phyloP scores from a whole-genome alignment of 2,888 invertebrate genomes.

The Pammene fasciana region DNA sequence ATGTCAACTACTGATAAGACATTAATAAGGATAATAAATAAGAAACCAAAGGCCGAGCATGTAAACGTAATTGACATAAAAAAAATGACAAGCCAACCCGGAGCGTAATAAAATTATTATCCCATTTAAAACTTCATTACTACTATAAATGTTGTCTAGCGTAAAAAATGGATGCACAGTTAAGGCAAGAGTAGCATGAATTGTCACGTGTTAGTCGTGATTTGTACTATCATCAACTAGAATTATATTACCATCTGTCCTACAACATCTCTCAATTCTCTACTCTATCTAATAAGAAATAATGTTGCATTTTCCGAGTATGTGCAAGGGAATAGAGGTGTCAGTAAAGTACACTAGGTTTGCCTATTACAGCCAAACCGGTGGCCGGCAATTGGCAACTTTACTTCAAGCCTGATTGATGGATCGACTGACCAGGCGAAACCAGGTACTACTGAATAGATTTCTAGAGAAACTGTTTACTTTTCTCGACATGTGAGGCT shows the following conservation, averaged over 20 bases:
- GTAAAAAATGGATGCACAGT: constrained; percentile 51
- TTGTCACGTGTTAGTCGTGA: constrained; percentile 66
- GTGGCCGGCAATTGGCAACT: constrained; percentile 64
- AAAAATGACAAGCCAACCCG: constrained; percentile 31
- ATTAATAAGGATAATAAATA: constrained; percentile 8
- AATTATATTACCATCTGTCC: constrained; percentile 58
- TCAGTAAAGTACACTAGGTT: constrained; percentile 49
- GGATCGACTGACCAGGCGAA: constrained; percentile 64
- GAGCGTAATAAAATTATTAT: constrained; percentile 33
- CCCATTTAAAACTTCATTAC: constrained; percentile 35
- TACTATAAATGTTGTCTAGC: constrained; percentile 46
- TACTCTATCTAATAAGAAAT: constrained; percentile 46
- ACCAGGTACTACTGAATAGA: constrained; percentile 65
- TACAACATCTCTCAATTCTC: constrained; percentile 45
- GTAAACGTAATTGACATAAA: constrained; percentile 33
- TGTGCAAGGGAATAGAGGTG: constrained; percentile 48
- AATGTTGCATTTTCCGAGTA: constrained; percentile 54
- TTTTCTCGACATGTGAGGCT: constrained; percentile 34
- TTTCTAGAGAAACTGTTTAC: constrained; percentile 64
- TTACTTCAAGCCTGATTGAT: constrained; percentile 69
- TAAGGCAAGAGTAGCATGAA: constrained; percentile 62
- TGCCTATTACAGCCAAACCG: constrained; percentile 66
- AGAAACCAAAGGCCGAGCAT: neutral
- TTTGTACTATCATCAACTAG: constrained; percentile 62
- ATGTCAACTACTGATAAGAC: neutral